phyloP scores from a whole-genome alignment of 23 tunicate genomes.

The Botrylloides violaceus region DNA sequence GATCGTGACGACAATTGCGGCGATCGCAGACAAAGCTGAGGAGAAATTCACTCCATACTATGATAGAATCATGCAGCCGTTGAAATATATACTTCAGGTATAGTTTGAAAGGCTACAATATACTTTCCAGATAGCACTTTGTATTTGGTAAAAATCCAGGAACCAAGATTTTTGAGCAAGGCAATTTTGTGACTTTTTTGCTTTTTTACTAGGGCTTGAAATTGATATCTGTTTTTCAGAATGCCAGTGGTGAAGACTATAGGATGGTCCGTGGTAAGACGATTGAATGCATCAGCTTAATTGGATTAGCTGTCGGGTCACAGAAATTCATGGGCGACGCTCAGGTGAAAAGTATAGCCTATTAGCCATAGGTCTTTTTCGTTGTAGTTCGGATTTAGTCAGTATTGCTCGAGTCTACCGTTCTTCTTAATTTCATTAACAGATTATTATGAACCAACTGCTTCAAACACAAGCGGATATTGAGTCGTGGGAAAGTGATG shows the following conservation, averaged over 20 bases:
- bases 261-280: constrained; percentile 95
- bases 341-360: constrained; percentile 27
- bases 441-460: constrained; percentile 92
- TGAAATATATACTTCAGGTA: constrained; percentile 82
- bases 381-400: not conserved
- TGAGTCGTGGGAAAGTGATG: constrained; percentile 96
- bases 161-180: no score
- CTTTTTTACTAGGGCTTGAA: no score
- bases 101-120: not conserved
- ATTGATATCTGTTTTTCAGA: constrained; percentile 34
- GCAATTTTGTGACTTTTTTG: no score
- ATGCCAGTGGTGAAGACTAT: constrained; percentile 53
- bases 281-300: constrained; percentile 94
- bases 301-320: constrained; percentile 96
- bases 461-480: constrained; percentile 88
- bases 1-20: constrained; percentile 95
- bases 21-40: constrained; percentile 96
- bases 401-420: not conserved
- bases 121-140: no score
- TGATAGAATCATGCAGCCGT: constrained; percentile 80
- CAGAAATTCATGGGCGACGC: constrained; percentile 94
- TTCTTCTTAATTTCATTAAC: constrained; percentile 3
- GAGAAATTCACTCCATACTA: constrained; percentile 62
- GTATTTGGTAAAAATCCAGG: no score
- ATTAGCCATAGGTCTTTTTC: not conserved